Evolutionary conservation across 1,140 invertebrate genomes (phyloP).

Genomic region (Drosophila nikananu): DNA sequence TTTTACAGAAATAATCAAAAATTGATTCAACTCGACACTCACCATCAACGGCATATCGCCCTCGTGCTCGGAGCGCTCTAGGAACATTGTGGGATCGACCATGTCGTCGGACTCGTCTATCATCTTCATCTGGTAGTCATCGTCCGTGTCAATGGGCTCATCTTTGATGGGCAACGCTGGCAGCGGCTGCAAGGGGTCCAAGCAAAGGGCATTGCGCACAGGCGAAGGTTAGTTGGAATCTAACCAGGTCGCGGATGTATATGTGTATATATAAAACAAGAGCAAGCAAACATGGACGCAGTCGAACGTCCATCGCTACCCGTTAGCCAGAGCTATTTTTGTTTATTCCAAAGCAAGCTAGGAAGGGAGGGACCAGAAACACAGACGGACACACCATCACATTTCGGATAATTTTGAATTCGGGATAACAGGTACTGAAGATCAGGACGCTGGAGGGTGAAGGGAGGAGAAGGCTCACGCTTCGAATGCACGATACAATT

Average conservation of each 20-base stretch:
- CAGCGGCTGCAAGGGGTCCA: conserved; percentile 63
- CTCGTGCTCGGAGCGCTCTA: conserved; percentile 79
- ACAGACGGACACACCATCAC: conserved; percentile 11
- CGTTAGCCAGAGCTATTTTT: conserved; percentile 29
- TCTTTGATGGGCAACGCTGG: conserved; percentile 82
- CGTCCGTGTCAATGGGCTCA: conserved; percentile 79
- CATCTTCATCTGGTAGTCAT: conserved; percentile 77
- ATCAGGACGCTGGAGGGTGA: background rate
- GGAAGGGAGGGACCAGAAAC: background rate
- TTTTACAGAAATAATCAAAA: background rate
- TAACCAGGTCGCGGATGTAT: background rate
- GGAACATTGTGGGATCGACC: conserved; percentile 83
- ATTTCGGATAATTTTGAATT: conserved; percentile 21
- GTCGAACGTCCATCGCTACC: conserved; percentile 29
- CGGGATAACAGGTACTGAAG: conserved; percentile 37
- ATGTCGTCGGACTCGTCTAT: conserved; percentile 82
- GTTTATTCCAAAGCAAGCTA: background rate
- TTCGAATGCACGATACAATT: conserved; percentile 85
- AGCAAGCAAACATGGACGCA: conserved; percentile 24
- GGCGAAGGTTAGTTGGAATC: conserved; percentile 19
- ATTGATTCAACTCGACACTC: conserved; percentile 2
- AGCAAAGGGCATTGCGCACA: conserved; percentile 7
- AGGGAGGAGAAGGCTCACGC: conserved; percentile 27
- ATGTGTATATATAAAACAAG: conserved; percentile 1
- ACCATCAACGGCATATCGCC: conserved; percentile 77